phyloP scores from a whole-genome alignment of 2,113 vertebrate species.

The Callorhinus ursinus region DNA sequence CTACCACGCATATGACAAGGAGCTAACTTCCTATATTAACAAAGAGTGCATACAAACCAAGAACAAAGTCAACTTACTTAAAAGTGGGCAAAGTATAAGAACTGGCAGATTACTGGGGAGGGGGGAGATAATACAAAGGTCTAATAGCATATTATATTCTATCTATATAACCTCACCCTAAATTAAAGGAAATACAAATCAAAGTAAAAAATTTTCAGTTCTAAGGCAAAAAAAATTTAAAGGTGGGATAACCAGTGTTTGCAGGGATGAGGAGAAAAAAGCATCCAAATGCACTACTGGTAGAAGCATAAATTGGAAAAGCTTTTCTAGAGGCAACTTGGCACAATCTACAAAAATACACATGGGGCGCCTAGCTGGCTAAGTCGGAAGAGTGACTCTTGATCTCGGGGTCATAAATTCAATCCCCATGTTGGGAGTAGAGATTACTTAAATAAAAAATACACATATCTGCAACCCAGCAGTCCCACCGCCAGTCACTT shows the following conservation, averaged over 20 bases:
- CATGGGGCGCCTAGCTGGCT: not conserved
- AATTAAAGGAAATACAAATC: constrained; percentile 42
- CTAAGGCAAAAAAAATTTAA: constrained; percentile 24
- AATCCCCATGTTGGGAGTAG: not conserved
- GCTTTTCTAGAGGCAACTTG: not conserved
- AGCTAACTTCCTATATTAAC: constrained; percentile 46
- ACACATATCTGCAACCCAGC: not conserved
- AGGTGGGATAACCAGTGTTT: not conserved
- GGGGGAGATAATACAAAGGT: not conserved
- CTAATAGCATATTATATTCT: not conserved
- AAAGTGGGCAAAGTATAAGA: constrained; percentile 26
- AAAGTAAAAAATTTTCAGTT: constrained; percentile 1
- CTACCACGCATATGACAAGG: constrained; percentile 14
- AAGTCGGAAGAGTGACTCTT: not conserved
- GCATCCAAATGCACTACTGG: not conserved
- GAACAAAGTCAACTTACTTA: not conserved
- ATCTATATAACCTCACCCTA: not conserved
- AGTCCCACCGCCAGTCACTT: not conserved
- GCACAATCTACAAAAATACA: constrained; percentile 15
- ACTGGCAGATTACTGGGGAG: not conserved
- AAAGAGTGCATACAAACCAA: constrained; percentile 21
- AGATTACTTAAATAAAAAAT: constrained; percentile 23
- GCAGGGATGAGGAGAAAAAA: not conserved
- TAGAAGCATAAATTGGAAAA: constrained; percentile 42
- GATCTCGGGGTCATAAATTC: not conserved